Conservation (phyloP, 1,140 invertebrate genomes). For the Drosophila pectinifera region DNA sequence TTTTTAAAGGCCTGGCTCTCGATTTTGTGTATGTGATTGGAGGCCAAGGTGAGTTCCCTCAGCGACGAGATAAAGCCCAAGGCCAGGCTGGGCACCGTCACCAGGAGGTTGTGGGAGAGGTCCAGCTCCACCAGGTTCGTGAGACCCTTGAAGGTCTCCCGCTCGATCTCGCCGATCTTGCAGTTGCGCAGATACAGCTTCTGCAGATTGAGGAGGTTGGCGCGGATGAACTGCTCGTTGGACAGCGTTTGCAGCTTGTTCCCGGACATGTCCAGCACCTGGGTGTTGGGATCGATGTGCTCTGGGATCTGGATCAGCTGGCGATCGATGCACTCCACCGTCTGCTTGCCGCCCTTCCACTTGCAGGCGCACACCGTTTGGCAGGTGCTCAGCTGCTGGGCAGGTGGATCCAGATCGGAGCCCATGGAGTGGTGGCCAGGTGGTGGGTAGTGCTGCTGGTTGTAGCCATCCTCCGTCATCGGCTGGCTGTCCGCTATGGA, state of each 20-base stretch:
- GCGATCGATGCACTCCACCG: conserved; percentile 94
- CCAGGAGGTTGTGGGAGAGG: conserved; percentile 92
- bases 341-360: conserved; percentile 96
- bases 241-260: conserved; percentile 94
- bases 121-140: conserved; percentile 96
- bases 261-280: conserved; percentile 94
- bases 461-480: conserved; percentile 77
- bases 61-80: conserved; percentile 92
- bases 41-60: conserved; percentile 91
- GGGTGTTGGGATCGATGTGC: conserved; percentile 93
- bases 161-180: conserved; percentile 93
- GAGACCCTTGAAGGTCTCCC: conserved; percentile 91
- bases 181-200: conserved; percentile 93
- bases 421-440: conserved; percentile 21
- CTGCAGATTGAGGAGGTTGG: conserved; percentile 93
- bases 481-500: conserved; percentile 78
- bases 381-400: conserved; percentile 86
- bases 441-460: conserved; percentile 20
- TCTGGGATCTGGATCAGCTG: conserved; percentile 92
- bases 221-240: conserved; percentile 91
- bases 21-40: conserved; percentile 93
- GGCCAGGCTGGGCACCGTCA: conserved; percentile 90
- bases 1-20: conserved; percentile 90
- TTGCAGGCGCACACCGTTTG: conserved; percentile 94
- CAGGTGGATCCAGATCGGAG: conserved; percentile 47